Percentiles rank a stretch among this genome's conserved stretches.
phyloP scores from a whole-genome alignment of 2,888 invertebrate species.

The Timandra comae region DNA sequence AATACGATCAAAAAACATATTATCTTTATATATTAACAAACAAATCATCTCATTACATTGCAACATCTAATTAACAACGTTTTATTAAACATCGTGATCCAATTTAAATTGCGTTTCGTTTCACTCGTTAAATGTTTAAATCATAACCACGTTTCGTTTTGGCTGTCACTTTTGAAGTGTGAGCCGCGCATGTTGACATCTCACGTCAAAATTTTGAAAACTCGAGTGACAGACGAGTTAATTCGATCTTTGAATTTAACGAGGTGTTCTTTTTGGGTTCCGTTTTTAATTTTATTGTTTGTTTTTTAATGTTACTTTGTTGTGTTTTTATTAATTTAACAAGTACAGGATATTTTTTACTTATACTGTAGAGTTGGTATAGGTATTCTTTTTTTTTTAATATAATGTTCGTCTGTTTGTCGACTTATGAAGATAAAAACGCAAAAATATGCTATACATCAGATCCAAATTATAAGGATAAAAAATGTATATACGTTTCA shows the following conservation, averaged over 20 bases:
- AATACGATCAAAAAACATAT: too few relatives aligned
- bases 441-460: too few relatives aligned
- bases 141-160: slow-evolving; percentile 23
- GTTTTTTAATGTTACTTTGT: too few relatives aligned
- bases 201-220: slow-evolving; percentile 53
- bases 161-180: slow-evolving; percentile 40
- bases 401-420: too few relatives aligned
- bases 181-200: slow-evolving; percentile 49
- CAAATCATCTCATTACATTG: neutral
- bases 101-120: slow-evolving; percentile 43
- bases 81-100: slow-evolving; percentile 36
- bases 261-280: slow-evolving; percentile 14
- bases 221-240: slow-evolving; percentile 64
- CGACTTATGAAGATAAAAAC: too few relatives aligned
- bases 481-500: too few relatives aligned
- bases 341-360: too few relatives aligned
- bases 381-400: too few relatives aligned
- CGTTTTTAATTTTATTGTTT: neutral
- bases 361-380: too few relatives aligned
- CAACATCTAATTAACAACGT: slow-evolving; percentile 6
- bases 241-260: slow-evolving; percentile 48
- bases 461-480: too few relatives aligned
- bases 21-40: slow-evolving; percentile 1
- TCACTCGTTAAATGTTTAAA: slow-evolving; percentile 22
- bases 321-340: too few relatives aligned